Evolutionary conservation across 2,888 invertebrate genomes (phyloP).

Genomic region (Morpho deidamia): DNA sequence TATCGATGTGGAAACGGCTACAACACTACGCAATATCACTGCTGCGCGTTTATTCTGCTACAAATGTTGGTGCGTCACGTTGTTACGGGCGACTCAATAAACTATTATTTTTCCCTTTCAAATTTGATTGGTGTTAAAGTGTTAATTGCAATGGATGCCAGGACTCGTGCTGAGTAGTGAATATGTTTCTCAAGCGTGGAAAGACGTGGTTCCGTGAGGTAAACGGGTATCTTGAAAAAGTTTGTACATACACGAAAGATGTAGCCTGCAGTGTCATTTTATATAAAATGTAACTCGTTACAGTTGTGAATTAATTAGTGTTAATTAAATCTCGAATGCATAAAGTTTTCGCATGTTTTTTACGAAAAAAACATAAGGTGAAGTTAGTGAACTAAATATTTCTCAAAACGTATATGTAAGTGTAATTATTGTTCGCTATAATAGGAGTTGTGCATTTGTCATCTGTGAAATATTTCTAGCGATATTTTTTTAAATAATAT

Average conservation of each 20-base stretch:
- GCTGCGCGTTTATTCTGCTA: constrained; percentile 28
- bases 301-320: too few relatives aligned
- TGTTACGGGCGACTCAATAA: constrained; percentile 19
- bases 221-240: constrained; percentile 12
- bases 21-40: constrained; percentile 38
- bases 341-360: too few relatives aligned
- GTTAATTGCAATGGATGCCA: constrained; percentile 20
- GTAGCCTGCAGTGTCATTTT: too few relatives aligned
- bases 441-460: too few relatives aligned
- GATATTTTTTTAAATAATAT: too few relatives aligned
- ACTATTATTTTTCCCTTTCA: constrained; percentile 26
- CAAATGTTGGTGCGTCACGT: constrained; percentile 38
- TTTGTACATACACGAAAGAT: neutral
- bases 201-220: constrained; percentile 67
- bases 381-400: too few relatives aligned
- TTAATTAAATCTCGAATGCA: too few relatives aligned
- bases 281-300: too few relatives aligned
- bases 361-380: too few relatives aligned
- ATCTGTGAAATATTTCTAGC: too few relatives aligned
- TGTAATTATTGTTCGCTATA: too few relatives aligned
- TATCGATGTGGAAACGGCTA: constrained; percentile 19
- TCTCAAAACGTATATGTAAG: too few relatives aligned
- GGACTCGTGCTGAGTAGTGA: constrained; percentile 17
- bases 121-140: constrained; percentile 19
- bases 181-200: constrained; percentile 50